phyloP scores from a whole-genome alignment of 2,113 vertebrate genomes.

The Caranx melampygus region DNA sequence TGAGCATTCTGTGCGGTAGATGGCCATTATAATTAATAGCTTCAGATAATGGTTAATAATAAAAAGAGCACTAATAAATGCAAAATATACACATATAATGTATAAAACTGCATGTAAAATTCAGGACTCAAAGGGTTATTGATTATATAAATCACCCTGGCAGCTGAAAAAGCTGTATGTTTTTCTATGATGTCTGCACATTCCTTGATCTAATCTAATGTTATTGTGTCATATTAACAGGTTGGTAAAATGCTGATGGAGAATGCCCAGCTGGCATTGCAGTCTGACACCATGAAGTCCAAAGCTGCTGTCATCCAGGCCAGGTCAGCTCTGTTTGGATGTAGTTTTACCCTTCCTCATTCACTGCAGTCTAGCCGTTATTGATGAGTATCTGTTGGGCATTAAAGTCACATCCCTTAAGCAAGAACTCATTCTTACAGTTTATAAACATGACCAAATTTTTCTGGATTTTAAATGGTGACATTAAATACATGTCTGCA shows the following conservation, averaged over 20 bases:
- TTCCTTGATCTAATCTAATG: neutral
- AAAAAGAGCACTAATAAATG: too few relatives aligned
- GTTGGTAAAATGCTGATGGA: slow-evolving; percentile 76
- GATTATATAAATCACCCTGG: neutral
- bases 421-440: neutral
- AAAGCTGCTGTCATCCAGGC: slow-evolving; percentile 70
- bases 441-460: neutral
- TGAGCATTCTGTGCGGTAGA: too few relatives aligned
- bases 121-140: too few relatives aligned
- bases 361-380: neutral
- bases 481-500: neutral
- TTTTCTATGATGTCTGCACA: neutral
- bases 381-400: neutral
- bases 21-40: too few relatives aligned
- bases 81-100: too few relatives aligned
- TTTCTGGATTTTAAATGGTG: neutral
- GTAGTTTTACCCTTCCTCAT: slow-evolving; percentile 5
- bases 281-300: slow-evolving; percentile 77
- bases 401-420: neutral
- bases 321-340: slow-evolving; percentile 74
- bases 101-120: too few relatives aligned
- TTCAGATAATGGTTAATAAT: too few relatives aligned
- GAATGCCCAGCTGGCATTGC: slow-evolving; percentile 79
- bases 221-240: slow-evolving; percentile 63
- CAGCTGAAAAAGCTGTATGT: neutral